Evolutionary conservation across 1,140 invertebrate species (phyloP).

Genomic region (Periplaneta americana): DNA sequence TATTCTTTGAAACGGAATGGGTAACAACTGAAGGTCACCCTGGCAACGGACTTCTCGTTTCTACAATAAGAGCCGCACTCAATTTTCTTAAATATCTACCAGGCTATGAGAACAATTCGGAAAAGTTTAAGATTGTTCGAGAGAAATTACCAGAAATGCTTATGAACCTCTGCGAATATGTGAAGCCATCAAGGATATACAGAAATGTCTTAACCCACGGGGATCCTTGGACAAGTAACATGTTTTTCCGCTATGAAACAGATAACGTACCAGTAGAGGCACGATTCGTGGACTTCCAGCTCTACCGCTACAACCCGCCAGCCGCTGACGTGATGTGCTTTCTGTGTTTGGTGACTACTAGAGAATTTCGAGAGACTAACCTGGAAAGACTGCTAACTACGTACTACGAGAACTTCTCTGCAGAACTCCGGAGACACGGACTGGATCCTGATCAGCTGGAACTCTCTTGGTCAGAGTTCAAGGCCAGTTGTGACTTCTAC

Average conservation of each 20-base stretch:
- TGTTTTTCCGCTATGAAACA: slow-evolving; percentile 40
- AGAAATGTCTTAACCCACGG: slow-evolving; percentile 52
- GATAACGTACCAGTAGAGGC: neutral
- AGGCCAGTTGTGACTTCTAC: neutral
- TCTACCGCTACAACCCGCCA: slow-evolving; percentile 43
- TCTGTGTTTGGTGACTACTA: slow-evolving; percentile 32
- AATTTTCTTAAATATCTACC: slow-evolving; percentile 39
- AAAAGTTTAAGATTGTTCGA: slow-evolving; percentile 29
- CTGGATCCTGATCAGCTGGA: neutral
- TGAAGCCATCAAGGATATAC: slow-evolving; percentile 40
- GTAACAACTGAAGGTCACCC: slow-evolving; percentile 31
- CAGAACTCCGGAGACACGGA: slow-evolving; percentile 17
- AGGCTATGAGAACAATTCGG: slow-evolving; percentile 23
- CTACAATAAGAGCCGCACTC: slow-evolving; percentile 37
- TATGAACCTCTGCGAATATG: slow-evolving; percentile 36
- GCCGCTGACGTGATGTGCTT: slow-evolving; percentile 41
- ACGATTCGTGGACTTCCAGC: slow-evolving; percentile 53
- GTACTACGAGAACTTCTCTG: slow-evolving; percentile 33
- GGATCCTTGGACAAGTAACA: slow-evolving; percentile 56
- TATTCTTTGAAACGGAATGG: slow-evolving; percentile 46
- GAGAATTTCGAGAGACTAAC: slow-evolving; percentile 29
- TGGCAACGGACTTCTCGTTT: slow-evolving; percentile 36
- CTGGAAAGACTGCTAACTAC: slow-evolving; percentile 30
- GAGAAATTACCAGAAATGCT: slow-evolving; percentile 31
- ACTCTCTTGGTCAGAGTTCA: slow-evolving; percentile 32